Evolutionary conservation across 2,888 invertebrate genomes (phyloP).

Genomic region (Diploptera punctata): DNA sequence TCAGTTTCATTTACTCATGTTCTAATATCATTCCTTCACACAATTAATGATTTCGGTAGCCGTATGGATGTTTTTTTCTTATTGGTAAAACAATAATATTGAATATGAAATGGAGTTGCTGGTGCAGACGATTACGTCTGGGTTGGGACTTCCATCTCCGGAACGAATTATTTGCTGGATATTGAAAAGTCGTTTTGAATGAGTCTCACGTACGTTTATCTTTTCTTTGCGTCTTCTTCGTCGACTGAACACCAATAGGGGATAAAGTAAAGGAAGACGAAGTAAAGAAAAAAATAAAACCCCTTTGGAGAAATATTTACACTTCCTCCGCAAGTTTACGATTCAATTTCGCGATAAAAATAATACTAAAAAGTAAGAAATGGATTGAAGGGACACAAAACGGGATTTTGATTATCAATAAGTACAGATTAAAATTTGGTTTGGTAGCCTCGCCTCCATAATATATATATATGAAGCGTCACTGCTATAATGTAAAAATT

Average conservation of each 20-base stretch:
- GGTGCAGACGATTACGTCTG: conserved; percentile 3
- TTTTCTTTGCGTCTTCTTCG: conserved; percentile 20
- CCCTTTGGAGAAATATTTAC: conserved; percentile 38
- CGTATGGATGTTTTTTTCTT: too few relatives aligned
- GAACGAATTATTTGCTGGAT: conserved; percentile 23
- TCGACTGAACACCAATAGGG: conserved; percentile 27
- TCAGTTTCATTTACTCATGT: too few relatives aligned
- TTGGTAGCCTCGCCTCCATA: too few relatives aligned
- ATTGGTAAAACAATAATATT: too few relatives aligned
- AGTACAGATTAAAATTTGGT: too few relatives aligned
- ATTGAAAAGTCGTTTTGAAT: conserved; percentile 24
- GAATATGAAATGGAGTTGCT: too few relatives aligned
- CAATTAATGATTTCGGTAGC: too few relatives aligned
- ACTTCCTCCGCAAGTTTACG: conserved; percentile 39
- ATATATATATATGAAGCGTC: too few relatives aligned
- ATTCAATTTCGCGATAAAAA: conserved; percentile 42
- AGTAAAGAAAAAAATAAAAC: neutral
- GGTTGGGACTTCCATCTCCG: conserved; percentile 1
- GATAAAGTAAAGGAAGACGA: neutral
- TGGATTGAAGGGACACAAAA: neutral
- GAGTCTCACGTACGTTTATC: conserved; percentile 26
- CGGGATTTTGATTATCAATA: too few relatives aligned
- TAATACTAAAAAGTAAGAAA: conserved; percentile 10
- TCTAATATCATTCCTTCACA: too few relatives aligned
- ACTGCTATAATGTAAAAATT: too few relatives aligned